Percentiles rank a stretch among this genome's conserved stretches.
phyloP scores from a whole-genome alignment of 2,888 invertebrate species.

The Drosophila paracracens region DNA sequence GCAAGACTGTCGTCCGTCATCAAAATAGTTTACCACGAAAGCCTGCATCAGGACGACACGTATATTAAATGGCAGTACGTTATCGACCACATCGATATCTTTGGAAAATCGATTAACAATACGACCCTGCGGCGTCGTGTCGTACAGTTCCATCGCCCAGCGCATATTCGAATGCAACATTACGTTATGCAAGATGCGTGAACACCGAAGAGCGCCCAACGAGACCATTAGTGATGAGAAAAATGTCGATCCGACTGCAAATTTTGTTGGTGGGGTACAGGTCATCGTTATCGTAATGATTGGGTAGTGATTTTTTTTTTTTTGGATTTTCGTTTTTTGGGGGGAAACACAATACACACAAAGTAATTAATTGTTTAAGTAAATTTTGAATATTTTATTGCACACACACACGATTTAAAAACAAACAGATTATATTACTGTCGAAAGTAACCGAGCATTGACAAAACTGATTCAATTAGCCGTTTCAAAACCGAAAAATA shows the following conservation, averaged over 20 bases:
- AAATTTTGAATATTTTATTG: background rate
- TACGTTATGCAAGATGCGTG: conserved; percentile 87
- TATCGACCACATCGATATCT: conserved; percentile 88
- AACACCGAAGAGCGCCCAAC: conserved; percentile 86
- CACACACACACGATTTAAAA: background rate
- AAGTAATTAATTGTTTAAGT: conserved; percentile 11
- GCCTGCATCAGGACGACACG: conserved; percentile 84
- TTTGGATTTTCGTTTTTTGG: background rate
- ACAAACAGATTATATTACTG: background rate
- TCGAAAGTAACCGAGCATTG: background rate
- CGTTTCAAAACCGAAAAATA: background rate
- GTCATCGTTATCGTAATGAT: conserved; percentile 12
- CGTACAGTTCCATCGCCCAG: conserved; percentile 91
- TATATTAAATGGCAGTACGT: conserved; percentile 85
- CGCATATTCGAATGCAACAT: conserved; percentile 88
- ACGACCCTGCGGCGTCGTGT: conserved; percentile 91
- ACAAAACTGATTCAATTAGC: background rate
- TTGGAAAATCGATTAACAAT: conserved; percentile 89
- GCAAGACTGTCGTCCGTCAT: background rate
- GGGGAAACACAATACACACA: conserved; percentile 18
- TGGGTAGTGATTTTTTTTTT: background rate
- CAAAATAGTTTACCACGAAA: conserved; percentile 84
- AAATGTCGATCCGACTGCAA: conserved; percentile 81
- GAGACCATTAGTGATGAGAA: conserved; percentile 84
- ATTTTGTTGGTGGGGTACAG: conserved; percentile 6